A percentile compares a stretch with the other conserved stretches of the same genome.
These are phyloP conservation scores for Argynnis bischoffii DNA, from an alignment of 2,888 invertebrate genomes.

Conservation along the genomic window DNA sequence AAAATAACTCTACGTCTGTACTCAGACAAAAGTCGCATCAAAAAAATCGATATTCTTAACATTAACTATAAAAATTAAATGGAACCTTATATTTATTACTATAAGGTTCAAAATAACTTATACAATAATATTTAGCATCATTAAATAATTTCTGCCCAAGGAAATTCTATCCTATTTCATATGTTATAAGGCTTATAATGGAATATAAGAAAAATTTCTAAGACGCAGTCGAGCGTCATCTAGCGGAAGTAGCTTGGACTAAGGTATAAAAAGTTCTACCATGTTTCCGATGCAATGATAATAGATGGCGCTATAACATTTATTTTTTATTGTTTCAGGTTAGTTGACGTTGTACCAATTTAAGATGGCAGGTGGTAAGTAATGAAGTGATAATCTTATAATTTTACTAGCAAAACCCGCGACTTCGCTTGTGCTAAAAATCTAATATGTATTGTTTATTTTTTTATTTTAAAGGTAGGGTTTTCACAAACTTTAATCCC, in stretches of 20 bases:
- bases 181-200: neutral
- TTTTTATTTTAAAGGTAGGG: too few species aligned
- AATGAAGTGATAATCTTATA: neutral
- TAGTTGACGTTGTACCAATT: neutral
- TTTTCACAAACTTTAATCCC: too few species aligned
- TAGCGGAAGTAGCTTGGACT: slow-evolving; percentile 44
- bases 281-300: slow-evolving; percentile 15
- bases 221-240: slow-evolving; percentile 42
- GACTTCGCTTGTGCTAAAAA: too few species aligned
- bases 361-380: neutral
- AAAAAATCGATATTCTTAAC: slow-evolving; percentile 14
- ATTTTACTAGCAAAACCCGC: neutral
- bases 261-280: slow-evolving; percentile 15
- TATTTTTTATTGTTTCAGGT: slow-evolving; percentile 16
- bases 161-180: neutral
- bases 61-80: neutral
- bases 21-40: slow-evolving; percentile 9
- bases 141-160: slow-evolving; percentile 1
- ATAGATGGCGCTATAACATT: slow-evolving; percentile 48
- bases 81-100: neutral
- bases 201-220: neutral
- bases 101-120: slow-evolving; percentile 13
- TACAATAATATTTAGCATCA: slow-evolving; percentile 2
- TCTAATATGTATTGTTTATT: too few species aligned
- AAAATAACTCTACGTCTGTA: slow-evolving; percentile 10